Base-by-base conservation (phyloP, 2,113 vertebrate species). In the Cyphomyrus discorhynchus region DNA sequence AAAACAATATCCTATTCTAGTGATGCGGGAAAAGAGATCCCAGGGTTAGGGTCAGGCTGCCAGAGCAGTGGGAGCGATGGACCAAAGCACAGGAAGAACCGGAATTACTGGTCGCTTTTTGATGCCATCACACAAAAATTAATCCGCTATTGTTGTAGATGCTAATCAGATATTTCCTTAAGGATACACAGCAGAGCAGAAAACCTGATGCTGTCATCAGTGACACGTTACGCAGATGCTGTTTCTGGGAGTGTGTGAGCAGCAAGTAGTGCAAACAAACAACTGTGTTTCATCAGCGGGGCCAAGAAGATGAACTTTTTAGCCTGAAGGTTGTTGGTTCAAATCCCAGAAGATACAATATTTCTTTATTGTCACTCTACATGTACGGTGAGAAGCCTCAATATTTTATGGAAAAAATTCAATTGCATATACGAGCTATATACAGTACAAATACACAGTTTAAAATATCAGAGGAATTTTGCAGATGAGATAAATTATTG, bases 1-100 rank as follows among this genome's bases (percentile, higher is more conserved):
- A 95, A 96, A 95, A 93, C 95, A 96, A 95, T 96, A 96, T 95
- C 92, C 92, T 91, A 93, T 92, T 83, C 11, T 62, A 90, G 91
- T 77, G 91, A 88, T 82, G 66, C 80, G 45, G 39, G 86, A 47
- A 88, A 27, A 87, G 90, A 84, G 70, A 56, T 89, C 83, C 66
- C 86, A 85, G 90, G 58, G 88, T 15, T 2, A 45, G 46, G 49
- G 27, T 8, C n/a, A 86, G 35, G 17, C 82, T 31, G 90, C 24
- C 31, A 39, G 8, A 39, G 35, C 11, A 19, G 46, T 45, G 52
- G 83, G 82, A 88, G 46, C 56, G 56, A 89, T 91, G 87, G 21
- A 31, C 49, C 62, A 17, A 45, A 15, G 87, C 87, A 74, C 50
- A 19, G 87, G 52, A 47, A 74, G 82, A 77, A 50, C 31, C 42